These are phyloP conservation scores for Cosmorhoe ocellata DNA, from an alignment of 2,888 invertebrate species.

Conservation along the genomic window DNA sequence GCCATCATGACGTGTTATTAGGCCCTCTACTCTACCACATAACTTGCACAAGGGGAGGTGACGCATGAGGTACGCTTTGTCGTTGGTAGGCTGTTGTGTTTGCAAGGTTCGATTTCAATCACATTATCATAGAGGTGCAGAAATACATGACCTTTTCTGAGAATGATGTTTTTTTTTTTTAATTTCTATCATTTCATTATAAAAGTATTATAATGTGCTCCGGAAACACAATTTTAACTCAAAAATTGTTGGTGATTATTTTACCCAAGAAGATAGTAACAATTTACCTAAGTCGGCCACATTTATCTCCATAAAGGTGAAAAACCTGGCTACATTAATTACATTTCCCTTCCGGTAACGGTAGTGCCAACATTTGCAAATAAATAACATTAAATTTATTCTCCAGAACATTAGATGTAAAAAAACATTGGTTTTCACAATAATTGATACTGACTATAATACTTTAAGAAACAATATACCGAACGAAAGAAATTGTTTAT, in stretches of 20 bases:
- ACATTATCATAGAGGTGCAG: slow-evolving; percentile 1
- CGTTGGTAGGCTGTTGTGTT: not conserved
- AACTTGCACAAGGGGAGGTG: no score
- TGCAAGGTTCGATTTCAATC: slow-evolving; percentile 5
- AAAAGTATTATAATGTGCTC: no score
- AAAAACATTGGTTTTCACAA: no score
- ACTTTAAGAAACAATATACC: no score
- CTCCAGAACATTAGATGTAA: slow-evolving; percentile 1
- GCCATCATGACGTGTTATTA: no score
- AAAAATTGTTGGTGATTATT: no score
- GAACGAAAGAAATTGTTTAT: no score
- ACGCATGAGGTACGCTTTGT: not conserved
- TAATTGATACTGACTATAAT: no score
- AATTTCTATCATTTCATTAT: no score
- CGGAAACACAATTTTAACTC: no score
- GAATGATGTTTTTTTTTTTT: not conserved
- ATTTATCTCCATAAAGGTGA: slow-evolving; percentile 14
- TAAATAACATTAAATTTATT: slow-evolving; percentile 13
- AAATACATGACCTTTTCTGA: slow-evolving; percentile 1
- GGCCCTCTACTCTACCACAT: no score
- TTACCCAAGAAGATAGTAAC: no score
- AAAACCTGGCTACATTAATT: slow-evolving; percentile 9
- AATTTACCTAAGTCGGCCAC: slow-evolving; percentile 1
- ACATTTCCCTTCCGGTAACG: slow-evolving; percentile 1
- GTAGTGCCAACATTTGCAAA: slow-evolving; percentile 12